These are phyloP conservation scores for Plebejus anna DNA, from an alignment of 2,888 invertebrate genomes.

Conservation along the genomic window DNA sequence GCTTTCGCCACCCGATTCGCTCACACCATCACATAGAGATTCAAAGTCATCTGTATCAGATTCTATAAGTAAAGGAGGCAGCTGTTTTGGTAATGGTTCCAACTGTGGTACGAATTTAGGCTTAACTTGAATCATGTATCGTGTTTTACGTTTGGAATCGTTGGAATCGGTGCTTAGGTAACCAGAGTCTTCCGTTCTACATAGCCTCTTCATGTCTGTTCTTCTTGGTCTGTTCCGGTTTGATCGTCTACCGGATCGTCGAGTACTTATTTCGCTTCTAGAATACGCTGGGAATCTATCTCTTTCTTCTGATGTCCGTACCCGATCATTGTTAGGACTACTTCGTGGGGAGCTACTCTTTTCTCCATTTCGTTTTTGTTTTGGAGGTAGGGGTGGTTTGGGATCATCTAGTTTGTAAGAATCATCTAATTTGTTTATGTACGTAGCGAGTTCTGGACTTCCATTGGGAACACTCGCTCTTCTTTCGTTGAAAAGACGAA, in stretches of 20 bases:
- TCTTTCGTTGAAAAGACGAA: conserved; percentile 53
- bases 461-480: conserved; percentile 62
- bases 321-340: conserved; percentile 59
- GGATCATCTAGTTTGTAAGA: conserved; percentile 52
- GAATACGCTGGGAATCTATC: conserved; percentile 59
- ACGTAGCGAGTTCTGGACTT: conserved; percentile 56
- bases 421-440: conserved; percentile 59
- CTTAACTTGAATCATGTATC: conserved; percentile 67
- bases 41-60: conserved; percentile 87
- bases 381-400: conserved; percentile 70
- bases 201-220: conserved; percentile 64
- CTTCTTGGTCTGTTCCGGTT: conserved; percentile 64
- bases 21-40: conserved; percentile 87
- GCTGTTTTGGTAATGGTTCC: conserved; percentile 49
- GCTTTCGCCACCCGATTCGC: conserved; percentile 93
- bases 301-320: conserved; percentile 60
- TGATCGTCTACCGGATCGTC: conserved; percentile 65
- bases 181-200: conserved; percentile 86
- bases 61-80: conserved; percentile 59
- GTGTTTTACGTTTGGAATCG: conserved; percentile 77
- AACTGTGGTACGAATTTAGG: conserved; percentile 51
- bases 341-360: conserved; percentile 51
- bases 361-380: conserved; percentile 56
- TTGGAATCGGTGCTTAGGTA: conserved; percentile 92
- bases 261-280: conserved; percentile 57